These are phyloP conservation scores for Lithobates pipiens DNA, from an alignment of 2,797 vertebrate species.

Conservation along the genomic window DNA sequence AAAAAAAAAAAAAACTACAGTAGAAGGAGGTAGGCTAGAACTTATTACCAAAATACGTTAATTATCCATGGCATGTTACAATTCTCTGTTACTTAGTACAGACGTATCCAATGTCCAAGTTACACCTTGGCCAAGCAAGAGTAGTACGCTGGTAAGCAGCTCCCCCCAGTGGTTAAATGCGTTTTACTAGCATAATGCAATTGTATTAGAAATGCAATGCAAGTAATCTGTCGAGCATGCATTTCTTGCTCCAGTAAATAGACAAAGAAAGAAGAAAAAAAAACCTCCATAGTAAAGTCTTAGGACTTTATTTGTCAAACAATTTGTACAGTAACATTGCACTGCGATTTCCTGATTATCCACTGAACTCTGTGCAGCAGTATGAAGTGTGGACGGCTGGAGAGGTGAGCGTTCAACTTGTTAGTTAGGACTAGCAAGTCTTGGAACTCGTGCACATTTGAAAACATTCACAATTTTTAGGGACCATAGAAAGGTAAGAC, in stretches of 20 bases:
- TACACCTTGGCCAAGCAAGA: not conserved
- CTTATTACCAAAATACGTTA: no score
- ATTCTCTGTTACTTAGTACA: no score
- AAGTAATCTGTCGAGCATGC: no score
- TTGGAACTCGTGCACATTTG: conserved; percentile 20
- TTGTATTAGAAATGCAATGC: no score
- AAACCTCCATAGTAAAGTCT: not conserved
- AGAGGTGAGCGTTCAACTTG: not conserved
- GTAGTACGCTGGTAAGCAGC: not conserved
- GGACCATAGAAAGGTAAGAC: conserved; percentile 13
- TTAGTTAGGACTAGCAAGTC: conserved; percentile 17
- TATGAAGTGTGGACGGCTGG: conserved; percentile 18
- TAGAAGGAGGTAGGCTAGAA: no score
- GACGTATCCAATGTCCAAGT: no score
- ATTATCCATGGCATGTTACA: no score
- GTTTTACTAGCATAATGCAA: not conserved
- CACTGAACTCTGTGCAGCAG: conserved; percentile 21
- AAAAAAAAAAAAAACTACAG: no score
- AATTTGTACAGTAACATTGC: conserved; percentile 54
- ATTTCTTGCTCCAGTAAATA: not conserved
- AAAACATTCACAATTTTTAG: conserved; percentile 60
- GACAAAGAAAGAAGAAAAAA: no score
- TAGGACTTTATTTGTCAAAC: conserved; percentile 56
- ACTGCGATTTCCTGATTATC: conserved; percentile 34
- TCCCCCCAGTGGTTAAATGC: conserved; percentile 16